These are phyloP conservation scores for Thysanoteuthis rhombus DNA, from an alignment of 2,888 invertebrate genomes.

Conservation along the genomic window DNA sequence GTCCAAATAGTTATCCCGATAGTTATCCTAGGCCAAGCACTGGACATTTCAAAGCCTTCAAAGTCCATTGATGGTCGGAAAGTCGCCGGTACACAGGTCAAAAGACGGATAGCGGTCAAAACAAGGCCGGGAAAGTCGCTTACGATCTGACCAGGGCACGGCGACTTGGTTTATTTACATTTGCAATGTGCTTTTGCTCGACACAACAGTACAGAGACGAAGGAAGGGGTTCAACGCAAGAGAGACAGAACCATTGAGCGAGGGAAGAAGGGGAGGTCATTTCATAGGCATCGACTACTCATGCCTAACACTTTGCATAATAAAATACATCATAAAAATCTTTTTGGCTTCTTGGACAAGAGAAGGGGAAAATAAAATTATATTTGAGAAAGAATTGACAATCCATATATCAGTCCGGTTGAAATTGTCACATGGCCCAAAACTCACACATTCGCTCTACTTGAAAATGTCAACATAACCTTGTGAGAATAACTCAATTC, in stretches of 20 bases:
- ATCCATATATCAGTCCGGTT: too few species aligned
- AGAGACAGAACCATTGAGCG: background rate
- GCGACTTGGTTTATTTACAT: background rate
- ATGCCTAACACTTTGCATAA: background rate
- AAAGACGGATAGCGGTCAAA: background rate
- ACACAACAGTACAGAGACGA: background rate
- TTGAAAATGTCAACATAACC: slow-evolving; percentile 12
- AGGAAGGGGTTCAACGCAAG: background rate
- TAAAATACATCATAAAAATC: background rate
- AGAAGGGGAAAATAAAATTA: background rate
- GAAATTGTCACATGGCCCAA: too few species aligned
- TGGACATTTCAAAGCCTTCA: background rate
- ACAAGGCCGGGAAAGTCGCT: background rate
- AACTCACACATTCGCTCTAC: background rate
- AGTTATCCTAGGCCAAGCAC: slow-evolving; percentile 40
- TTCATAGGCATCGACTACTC: background rate
- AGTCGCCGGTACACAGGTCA: background rate
- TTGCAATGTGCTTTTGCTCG: background rate
- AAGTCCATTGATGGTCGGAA: background rate
- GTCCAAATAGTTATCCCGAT: slow-evolving; percentile 51
- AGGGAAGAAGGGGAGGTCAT: background rate
- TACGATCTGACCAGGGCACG: background rate
- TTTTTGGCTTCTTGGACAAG: background rate
- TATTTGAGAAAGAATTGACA: too few species aligned
- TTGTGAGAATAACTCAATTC: background rate